Base-by-base conservation (phyloP, 1,140 invertebrate genomes). In the Campoletis sonorensis region DNA sequence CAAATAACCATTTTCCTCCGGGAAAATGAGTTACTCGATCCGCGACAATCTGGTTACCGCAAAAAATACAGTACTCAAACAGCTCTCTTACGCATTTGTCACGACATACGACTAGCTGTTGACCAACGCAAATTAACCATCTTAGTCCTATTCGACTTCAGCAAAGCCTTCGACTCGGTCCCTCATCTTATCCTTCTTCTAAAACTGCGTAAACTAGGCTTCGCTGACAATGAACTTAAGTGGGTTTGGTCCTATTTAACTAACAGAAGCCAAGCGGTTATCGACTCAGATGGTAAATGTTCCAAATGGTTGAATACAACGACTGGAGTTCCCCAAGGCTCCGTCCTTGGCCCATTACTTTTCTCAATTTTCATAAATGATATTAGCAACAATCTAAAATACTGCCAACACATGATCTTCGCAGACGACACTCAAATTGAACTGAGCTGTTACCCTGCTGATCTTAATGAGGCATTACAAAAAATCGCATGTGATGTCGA, bases 161-260 rank as follows among this genome's bases (percentile, higher is more conserved):
- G 75, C 5, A 85, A 87, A 40, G 86, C 82, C 10, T 87, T 86
- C 33, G 83, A 85, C 54, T 33, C 80, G 0, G 84, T 85, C 11
- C 73, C 83, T 67, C 77, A 82, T 23, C 70, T 40, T n/a, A 15
- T 70, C 30, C 73, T 80, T 27, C 40, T 83, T 3, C n/a, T 33
- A 1, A 51, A 51, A 18, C 49, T 51, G 4, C 49, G 49, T 2
- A 51, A 51, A 18, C 15, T 51, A 18, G 49, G 49, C 18, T 51
- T 51, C 15, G 11, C 49, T 13, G 18, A 16, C 49, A 13, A 13
- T 4, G 49, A 13, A 16, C 49, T 51, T 1, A 51, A 51, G 49
- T 51, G 49, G 49, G 1, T 51, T 4, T 51, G 11, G 11, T 51
- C 49, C 13, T 51, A 51, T 51, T 13, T 51, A 2, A 70, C 61